Conservation (phyloP, 2,113 vertebrate species). For the Corydoras maculifer region DNA sequence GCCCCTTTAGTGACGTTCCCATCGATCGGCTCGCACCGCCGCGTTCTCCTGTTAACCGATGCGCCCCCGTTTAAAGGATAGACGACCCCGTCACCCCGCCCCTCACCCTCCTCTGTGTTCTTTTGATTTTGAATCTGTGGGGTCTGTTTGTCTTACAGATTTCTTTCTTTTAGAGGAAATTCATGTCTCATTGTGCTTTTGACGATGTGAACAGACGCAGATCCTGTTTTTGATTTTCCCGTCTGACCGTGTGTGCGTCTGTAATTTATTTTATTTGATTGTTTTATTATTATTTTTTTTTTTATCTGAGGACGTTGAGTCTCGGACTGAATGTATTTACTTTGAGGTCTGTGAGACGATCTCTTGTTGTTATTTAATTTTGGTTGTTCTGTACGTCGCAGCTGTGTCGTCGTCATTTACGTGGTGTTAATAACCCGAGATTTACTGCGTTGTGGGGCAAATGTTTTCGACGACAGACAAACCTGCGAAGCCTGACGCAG, state of each 20-base stretch:
- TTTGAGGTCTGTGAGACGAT: conserved; percentile 35
- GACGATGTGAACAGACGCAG: conserved; percentile 53
- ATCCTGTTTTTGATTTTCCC: conserved; percentile 17
- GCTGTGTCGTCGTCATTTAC: conserved; percentile 39
- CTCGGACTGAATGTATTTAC: conserved; percentile 51
- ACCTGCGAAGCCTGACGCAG: too few species aligned
- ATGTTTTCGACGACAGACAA: not conserved
- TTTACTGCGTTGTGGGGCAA: conserved; percentile 38
- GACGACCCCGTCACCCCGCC: conserved; percentile 26
- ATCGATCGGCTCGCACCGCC: conserved; percentile 38
- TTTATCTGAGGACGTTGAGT: conserved; percentile 36
- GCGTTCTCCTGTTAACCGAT: conserved; percentile 56
- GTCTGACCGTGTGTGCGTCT: conserved; percentile 11
- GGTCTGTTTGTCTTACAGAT: conserved; percentile 12
- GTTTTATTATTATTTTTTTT: conserved; percentile 1
- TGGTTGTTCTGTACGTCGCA: not conserved
- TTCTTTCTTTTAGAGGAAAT: conserved; percentile 35
- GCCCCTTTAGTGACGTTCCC: conserved; percentile 47
- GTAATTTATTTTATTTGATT: conserved; percentile 38
- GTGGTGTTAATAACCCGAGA: conserved; percentile 37
- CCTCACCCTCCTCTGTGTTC: conserved; percentile 42
- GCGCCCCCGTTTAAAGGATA: conserved; percentile 47
- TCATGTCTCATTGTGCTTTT: conserved; percentile 48
- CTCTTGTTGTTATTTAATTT: conserved; percentile 12
- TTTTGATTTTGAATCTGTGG: conserved; percentile 11